Conservation (phyloP, 2,113 vertebrate species). For the Prionailurus bengalensis region DNA sequence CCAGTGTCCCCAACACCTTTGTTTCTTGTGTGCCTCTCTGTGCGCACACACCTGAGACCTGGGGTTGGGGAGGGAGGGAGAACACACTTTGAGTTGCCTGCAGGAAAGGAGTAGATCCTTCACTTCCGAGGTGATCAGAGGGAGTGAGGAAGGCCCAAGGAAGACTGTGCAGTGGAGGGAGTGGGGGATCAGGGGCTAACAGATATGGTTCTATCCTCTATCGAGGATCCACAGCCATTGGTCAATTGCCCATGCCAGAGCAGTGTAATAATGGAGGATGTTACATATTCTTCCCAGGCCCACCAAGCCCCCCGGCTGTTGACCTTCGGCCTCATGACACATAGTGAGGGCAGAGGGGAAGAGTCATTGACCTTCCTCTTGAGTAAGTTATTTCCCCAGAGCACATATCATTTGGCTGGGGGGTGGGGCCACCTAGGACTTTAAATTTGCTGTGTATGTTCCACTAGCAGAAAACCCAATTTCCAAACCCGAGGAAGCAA, state of each 20-base stretch:
- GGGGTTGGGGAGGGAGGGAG: not conserved
- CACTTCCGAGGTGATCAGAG: not conserved
- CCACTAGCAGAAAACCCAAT: not conserved
- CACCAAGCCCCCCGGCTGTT: not conserved
- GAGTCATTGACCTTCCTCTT: not conserved
- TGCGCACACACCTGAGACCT: not conserved
- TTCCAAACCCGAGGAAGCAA: not conserved
- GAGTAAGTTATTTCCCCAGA: not conserved
- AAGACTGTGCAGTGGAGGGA: not conserved
- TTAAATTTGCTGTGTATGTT: not conserved
- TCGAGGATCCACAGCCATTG: not conserved
- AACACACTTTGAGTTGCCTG: not conserved
- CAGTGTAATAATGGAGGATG: rapidly evolving
- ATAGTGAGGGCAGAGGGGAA: not conserved
- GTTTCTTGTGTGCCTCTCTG: not conserved
- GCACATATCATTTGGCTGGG: too few species aligned
- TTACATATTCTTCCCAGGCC: not conserved
- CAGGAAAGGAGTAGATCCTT: not conserved
- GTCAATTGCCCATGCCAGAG: not conserved
- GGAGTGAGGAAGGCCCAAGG: not conserved
- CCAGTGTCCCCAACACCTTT: not conserved
- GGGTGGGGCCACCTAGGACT: not conserved
- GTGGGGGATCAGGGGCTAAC: not conserved
- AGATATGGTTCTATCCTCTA: not conserved
- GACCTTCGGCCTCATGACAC: not conserved